Conservation (phyloP, 1,140 invertebrate genomes). For the Drosophila simulans region DNA sequence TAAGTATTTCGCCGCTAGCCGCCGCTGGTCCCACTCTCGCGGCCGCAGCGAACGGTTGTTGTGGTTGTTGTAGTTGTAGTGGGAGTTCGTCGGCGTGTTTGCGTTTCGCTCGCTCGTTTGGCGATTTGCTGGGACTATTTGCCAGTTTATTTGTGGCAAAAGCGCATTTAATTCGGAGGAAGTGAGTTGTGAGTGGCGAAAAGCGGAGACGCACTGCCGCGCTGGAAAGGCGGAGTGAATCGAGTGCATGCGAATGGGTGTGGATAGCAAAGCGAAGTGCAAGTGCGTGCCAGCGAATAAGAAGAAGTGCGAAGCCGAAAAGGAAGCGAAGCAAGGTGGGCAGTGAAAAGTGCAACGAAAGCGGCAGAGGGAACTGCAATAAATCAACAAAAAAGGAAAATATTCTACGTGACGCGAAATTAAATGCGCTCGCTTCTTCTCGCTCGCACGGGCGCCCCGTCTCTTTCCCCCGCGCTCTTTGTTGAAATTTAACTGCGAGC, state of each 20-base stretch:
- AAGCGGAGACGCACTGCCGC: conserved; percentile 10
- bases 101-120: conserved; percentile 11
- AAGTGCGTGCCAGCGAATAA: conserved; percentile 44
- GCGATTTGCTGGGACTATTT: neutral
- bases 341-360: conserved; percentile 30
- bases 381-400: conserved; percentile 2
- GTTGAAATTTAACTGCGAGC: conserved; percentile 57
- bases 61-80: conserved; percentile 4
- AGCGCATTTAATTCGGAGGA: conserved; percentile 14
- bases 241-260: conserved; percentile 69
- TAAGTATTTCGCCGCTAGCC: neutral
- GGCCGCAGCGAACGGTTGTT: conserved; percentile 2
- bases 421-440: conserved; percentile 52
- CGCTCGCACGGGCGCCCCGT: conserved; percentile 1
- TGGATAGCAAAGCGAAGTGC: conserved; percentile 29
- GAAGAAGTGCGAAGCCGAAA: conserved; percentile 9
- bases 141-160: conserved; percentile 2
- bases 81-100: conserved; percentile 17
- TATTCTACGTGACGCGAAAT: conserved; percentile 73
- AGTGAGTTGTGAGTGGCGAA: neutral
- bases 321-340: conserved; percentile 15
- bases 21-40: neutral
- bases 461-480: conserved; percentile 22
- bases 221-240: conserved; percentile 71
- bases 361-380: conserved; percentile 21